These are phyloP conservation scores for Drosophila yakuba DNA, from an alignment of 1,140 invertebrate genomes.

Conservation along the genomic window DNA sequence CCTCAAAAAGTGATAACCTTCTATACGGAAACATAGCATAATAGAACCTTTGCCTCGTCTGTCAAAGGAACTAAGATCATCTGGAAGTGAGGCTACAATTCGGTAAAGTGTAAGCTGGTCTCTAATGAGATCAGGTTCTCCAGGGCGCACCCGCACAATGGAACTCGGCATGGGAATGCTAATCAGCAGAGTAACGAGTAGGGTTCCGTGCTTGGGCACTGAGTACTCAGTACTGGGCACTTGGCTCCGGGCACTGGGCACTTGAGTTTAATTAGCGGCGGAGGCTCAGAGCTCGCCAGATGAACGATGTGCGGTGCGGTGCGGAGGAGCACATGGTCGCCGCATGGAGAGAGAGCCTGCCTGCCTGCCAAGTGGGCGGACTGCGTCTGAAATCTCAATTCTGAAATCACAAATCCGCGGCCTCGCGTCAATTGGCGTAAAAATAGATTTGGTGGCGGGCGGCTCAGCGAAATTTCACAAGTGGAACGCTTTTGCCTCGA, in stretches of 20 bases:
- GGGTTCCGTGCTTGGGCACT: too few species aligned
- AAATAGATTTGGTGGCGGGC: slow-evolving; percentile 61
- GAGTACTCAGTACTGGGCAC: not conserved
- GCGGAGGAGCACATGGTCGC: slow-evolving; percentile 7
- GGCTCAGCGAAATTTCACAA: slow-evolving; percentile 17
- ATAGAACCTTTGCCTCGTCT: too few species aligned
- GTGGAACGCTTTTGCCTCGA: slow-evolving; percentile 25
- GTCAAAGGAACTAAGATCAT: too few species aligned
- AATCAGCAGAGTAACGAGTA: slow-evolving; percentile 48
- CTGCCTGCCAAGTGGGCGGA: slow-evolving; percentile 58
- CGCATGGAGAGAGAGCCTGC: slow-evolving; percentile 30
- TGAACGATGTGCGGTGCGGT: not conserved
- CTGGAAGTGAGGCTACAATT: not conserved
- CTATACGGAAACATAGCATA: too few species aligned
- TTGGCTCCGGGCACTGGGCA: slow-evolving; percentile 9
- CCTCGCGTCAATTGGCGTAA: slow-evolving; percentile 69
- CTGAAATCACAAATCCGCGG: slow-evolving; percentile 15
- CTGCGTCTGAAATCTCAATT: slow-evolving; percentile 11
- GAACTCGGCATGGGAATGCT: slow-evolving; percentile 36
- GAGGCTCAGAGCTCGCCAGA: slow-evolving; percentile 13
- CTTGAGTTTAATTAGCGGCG: slow-evolving; percentile 52
- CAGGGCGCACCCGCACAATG: slow-evolving; percentile 15
- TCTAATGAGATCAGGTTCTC: slow-evolving; percentile 1
- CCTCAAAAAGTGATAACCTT: too few species aligned
- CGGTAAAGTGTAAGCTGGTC: not conserved